These are phyloP conservation scores for Apis dorsata DNA, from an alignment of 1,140 invertebrate genomes.

Conservation along the genomic window DNA sequence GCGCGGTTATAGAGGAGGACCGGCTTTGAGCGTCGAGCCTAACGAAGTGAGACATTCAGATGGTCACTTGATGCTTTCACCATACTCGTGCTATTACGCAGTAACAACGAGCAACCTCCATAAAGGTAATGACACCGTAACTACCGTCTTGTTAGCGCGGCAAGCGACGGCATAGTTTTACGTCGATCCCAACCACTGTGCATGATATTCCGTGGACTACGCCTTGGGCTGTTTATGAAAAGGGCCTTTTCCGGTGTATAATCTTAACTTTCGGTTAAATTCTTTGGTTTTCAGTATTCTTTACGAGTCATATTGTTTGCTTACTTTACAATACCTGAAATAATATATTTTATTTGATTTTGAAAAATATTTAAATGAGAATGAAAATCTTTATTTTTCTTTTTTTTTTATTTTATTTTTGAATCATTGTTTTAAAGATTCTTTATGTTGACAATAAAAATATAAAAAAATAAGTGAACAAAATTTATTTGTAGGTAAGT, in stretches of 20 bases:
- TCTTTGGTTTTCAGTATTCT: background rate
- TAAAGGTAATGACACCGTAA: constrained; percentile 23
- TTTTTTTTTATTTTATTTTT: too few relatives aligned
- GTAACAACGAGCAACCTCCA: constrained; percentile 16
- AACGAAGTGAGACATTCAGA: constrained; percentile 24
- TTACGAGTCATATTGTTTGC: background rate
- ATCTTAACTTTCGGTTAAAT: background rate
- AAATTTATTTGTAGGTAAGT: too few relatives aligned
- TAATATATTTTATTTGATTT: background rate
- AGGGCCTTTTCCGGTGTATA: background rate
- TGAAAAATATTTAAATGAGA: too few relatives aligned
- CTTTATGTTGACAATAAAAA: too few relatives aligned
- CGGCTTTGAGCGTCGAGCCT: constrained; percentile 10
- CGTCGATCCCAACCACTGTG: background rate
- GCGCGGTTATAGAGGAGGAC: background rate
- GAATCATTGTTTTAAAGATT: too few relatives aligned
- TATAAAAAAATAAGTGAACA: too few relatives aligned
- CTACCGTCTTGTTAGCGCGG: constrained; percentile 20
- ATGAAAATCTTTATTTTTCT: too few relatives aligned
- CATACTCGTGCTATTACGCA: constrained; percentile 3
- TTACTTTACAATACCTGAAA: too few relatives aligned
- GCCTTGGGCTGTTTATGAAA: constrained; percentile 5
- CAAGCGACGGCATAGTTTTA: background rate
- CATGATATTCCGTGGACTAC: background rate
- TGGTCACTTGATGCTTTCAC: constrained; percentile 22